Percentiles rank a stretch among this genome's conserved stretches.
phyloP scores from a whole-genome alignment of 2,113 vertebrate genomes.

The Propithecus coquereli region DNA sequence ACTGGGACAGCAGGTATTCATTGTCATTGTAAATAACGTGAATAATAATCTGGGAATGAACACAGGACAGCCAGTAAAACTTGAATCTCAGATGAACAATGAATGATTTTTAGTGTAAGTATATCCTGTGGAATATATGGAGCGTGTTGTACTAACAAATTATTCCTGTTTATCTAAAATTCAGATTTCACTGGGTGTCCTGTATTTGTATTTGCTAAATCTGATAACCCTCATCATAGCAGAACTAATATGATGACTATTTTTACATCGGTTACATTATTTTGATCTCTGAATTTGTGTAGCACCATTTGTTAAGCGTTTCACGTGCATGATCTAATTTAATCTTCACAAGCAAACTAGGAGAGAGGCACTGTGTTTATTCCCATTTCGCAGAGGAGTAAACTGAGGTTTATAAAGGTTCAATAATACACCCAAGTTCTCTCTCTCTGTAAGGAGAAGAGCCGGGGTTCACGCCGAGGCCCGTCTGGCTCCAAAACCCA shows the following conservation, averaged over 20 bases:
- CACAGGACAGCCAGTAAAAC: not conserved
- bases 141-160: not conserved
- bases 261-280: not conserved
- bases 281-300: not conserved
- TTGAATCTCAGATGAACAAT: not conserved
- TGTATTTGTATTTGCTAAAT: not conserved
- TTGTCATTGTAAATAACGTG: not conserved
- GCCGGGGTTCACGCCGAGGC: not conserved
- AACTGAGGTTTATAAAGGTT: not conserved
- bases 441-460: not conserved
- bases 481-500: not conserved
- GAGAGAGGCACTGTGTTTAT: not conserved
- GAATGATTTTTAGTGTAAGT: not conserved
- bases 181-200: accelerated
- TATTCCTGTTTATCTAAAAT: not conserved
- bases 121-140: not conserved
- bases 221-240: not conserved
- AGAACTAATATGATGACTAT: not conserved
- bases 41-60: not conserved
- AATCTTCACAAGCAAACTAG: not conserved
- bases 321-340: accelerated
- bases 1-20: accelerated
- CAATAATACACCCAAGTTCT: accelerated
- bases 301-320: accelerated
- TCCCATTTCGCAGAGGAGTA: slow-evolving; percentile 3